Conservation (phyloP, 64 coral and sea anemone species). For the Astreopora myriophthalma region DNA sequence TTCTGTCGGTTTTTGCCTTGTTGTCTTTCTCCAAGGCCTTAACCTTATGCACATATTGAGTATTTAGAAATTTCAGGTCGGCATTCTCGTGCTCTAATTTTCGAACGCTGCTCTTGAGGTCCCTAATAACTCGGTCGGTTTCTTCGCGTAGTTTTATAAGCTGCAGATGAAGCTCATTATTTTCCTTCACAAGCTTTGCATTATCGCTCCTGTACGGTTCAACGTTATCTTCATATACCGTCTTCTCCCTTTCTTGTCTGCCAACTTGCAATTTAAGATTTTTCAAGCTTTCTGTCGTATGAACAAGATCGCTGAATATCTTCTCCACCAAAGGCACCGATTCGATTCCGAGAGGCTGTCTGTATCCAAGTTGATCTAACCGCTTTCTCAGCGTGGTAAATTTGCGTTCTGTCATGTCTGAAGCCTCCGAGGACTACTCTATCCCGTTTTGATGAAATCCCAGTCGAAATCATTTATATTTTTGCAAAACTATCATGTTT, state of each 20-base stretch:
- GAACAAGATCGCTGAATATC: conserved; percentile 97
- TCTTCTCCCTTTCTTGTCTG: conserved; percentile 82
- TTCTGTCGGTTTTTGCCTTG: conserved; percentile 90
- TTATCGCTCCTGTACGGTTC: conserved; percentile 99
- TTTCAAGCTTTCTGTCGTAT: conserved; percentile 99
- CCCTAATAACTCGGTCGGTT: conserved; percentile 80
- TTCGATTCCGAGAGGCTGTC: conserved; percentile 98
- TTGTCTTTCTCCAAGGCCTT: conserved; percentile 96
- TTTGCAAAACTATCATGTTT: conserved; percentile 16
- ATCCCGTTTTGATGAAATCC: background rate
- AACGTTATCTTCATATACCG: conserved; percentile 85
- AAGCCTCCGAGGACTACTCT: conserved; percentile 4
- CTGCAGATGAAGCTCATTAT: conserved; percentile 97
- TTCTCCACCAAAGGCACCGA: conserved; percentile 98
- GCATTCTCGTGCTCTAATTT: conserved; percentile 99
- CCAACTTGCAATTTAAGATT: conserved; percentile 92
- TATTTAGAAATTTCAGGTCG: conserved; percentile 98
- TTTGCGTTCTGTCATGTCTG: conserved; percentile 90
- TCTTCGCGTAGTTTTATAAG: conserved; percentile 95
- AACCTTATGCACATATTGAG: conserved; percentile 99
- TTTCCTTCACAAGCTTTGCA: conserved; percentile 96
- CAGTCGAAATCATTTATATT: conserved; percentile 30
- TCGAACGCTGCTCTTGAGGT: conserved; percentile 90
- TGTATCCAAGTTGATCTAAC: conserved; percentile 96
- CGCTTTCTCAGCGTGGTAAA: conserved; percentile 99